Conservation (phyloP, 2,797 vertebrate genomes). For the Pipistrellus pipistrellus region DNA sequence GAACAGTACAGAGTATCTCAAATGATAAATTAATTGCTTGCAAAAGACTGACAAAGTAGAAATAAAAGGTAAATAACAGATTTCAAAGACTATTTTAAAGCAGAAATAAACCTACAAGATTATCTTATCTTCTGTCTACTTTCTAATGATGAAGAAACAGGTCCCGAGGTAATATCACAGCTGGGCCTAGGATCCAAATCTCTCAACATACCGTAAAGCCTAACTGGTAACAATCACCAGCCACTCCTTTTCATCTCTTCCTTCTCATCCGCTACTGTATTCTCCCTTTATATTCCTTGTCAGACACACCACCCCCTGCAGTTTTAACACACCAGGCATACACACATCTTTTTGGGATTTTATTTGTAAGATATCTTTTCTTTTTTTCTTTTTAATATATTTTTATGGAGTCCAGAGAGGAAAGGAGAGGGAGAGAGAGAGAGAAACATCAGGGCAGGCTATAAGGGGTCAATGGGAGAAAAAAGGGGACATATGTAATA, state of each 20-base stretch:
- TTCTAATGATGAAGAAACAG: constrained; percentile 31
- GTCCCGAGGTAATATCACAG: neutral
- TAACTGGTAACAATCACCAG: neutral
- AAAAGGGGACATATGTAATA: no score
- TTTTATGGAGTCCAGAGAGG: no score
- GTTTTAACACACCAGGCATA: neutral
- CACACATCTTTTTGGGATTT: neutral
- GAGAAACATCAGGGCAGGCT: no score
- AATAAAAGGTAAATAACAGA: neutral
- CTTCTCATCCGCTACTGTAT: neutral
- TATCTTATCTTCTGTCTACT: neutral
- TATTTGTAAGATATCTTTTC: no score
- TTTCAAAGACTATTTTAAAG: constrained; percentile 45
- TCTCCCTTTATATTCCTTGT: neutral
- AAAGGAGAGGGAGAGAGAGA: no score
- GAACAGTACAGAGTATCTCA: constrained; percentile 8
- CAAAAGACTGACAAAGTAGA: constrained; percentile 35
- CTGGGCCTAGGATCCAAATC: neutral
- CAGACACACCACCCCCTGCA: neutral
- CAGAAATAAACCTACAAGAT: constrained; percentile 11
- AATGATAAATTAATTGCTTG: neutral
- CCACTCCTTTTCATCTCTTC: neutral
- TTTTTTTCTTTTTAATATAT: no score
- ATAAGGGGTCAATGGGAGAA: no score
- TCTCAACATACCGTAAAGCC: neutral